Evolutionary conservation across 2,888 invertebrate genomes (phyloP), one percentile per base, ranked within the genome.

Genomic region (Ophraella communa): DNA sequence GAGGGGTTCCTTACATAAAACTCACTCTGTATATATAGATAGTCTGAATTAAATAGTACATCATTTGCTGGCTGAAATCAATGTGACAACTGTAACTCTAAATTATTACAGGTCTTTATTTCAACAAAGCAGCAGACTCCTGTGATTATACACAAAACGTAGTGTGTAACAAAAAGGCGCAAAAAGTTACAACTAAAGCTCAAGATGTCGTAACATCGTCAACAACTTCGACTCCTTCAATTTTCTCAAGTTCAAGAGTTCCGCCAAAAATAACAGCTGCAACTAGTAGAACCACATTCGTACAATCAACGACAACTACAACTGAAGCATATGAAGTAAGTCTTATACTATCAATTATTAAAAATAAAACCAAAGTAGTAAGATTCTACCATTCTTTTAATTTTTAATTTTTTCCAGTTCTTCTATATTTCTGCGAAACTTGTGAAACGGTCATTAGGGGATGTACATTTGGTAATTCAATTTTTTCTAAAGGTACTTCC

Each of bases 71-170:
- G 10, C 14, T 4, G 11, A 21, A 45, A 4, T 2, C 3, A 24
- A 4, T n/a, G 11, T 11, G 14, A 52, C 20, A n/a, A 11, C 4
- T 27, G n/a, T 7, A 23, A 47, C 11, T 7, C 23, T n/a, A 3
- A 24, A 17, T 27, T 51, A 66, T 74, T 75, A 8, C 80, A 91
- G 95, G 95, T 23, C 84, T 96, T 8, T 93, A 91, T 79, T 96
- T 96, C 83, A 96, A 95, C 83, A 94, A 94, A 76, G 91, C 90
- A 0, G 93, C 95, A 0, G 95, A 95, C 80, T 95, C 95, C 0
- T 96, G 96, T 77, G 96, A 96, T 81, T 96, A 95, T 79, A 88
- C 94, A 0, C 88, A 94, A 73, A 95, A 96, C 79, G 95, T 95
- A 0, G 84, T 89, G 24, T 94, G 93, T 80, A 92, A 91, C 74